These are phyloP conservation scores for Bombus waltoni DNA, from an alignment of 1,140 invertebrate genomes.

Conservation along the genomic window DNA sequence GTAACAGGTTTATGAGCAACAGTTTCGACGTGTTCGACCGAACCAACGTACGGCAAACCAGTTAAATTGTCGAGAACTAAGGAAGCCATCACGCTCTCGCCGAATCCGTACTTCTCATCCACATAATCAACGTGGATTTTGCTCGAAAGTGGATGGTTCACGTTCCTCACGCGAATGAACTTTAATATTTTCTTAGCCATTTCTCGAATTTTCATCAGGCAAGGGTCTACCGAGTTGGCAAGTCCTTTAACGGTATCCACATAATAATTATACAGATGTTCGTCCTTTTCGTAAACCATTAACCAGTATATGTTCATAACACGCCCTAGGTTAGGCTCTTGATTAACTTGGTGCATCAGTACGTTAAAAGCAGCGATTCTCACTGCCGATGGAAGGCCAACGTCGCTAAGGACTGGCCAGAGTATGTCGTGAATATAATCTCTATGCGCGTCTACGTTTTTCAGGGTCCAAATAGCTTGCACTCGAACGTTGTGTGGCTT, in stretches of 20 bases:
- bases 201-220: constrained; percentile 67
- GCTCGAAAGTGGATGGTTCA: constrained; percentile 50
- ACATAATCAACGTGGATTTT: constrained; percentile 65
- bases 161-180: constrained; percentile 64
- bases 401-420: constrained; percentile 79
- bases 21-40: constrained; percentile 40
- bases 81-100: constrained; percentile 56
- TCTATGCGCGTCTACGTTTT: constrained; percentile 60
- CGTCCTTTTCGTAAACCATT: constrained; percentile 76
- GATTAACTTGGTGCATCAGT: constrained; percentile 74
- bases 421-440: constrained; percentile 72
- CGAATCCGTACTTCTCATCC: constrained; percentile 70
- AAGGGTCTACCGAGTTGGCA: constrained; percentile 75
- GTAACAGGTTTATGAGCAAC: constrained; percentile 48
- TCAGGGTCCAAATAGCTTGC: constrained; percentile 73
- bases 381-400: constrained; percentile 69
- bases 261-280: constrained; percentile 80
- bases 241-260: constrained; percentile 77
- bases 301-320: constrained; percentile 79
- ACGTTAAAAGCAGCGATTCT: constrained; percentile 76
- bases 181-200: constrained; percentile 68
- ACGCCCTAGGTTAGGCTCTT: constrained; percentile 55
- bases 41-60: constrained; percentile 61
- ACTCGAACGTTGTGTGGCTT: constrained; percentile 71
- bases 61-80: constrained; percentile 56